Base-by-base conservation (phyloP, 2,113 vertebrate genomes). In the Loxodonta africana region DNA sequence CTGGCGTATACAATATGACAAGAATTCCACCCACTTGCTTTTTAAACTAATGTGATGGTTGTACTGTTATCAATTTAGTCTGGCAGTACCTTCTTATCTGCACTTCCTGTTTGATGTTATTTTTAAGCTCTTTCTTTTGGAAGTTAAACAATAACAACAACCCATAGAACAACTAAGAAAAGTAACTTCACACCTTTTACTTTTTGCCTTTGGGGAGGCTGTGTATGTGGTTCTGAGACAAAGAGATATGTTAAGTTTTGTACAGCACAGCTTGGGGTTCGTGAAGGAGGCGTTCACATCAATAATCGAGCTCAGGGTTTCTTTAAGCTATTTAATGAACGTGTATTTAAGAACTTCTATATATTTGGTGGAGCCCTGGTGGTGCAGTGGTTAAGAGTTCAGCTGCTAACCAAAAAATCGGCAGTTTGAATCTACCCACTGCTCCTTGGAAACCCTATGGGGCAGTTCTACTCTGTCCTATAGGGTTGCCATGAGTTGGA, bases 51-150 rank as follows among this genome's bases (percentile, higher is more conserved):
- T 83, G 46, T 33, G 53, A 84, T 15, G 60, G 0, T 74, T 71
- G 25, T 17, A 25, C 21, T 74, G 78, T 57, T 87, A 86, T 57
- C 57, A 93, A 10, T 81, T 83, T 88, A 84, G 44, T 33, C 74
- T 37, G 62, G 5, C 48, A 88, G 53, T 69, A 26, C 44, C 30
- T 91, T 94, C 69, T 86, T 91, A 80, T 53, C 44, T 86, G 46
- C 18, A 44, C 25, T 95, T 83, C 25, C 41, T 76, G 25, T 69
- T 92, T 90, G 46, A 62, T 87, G 83, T 51, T 90, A 92, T 53
- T 91, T 96, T 91, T 71, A 94, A 89, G 25, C 30, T 48, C 5
- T 78, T 94, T 91, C 74, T 53, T 67, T 73, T 80, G 33, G 37
- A 83, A 91, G 17, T 81, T 94, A 51, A 89, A 60, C 14, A 81